Percentiles rank a stretch among this genome's conserved stretches.
These are phyloP conservation scores for Cyclargus thomasi DNA, from an alignment of 1,140 invertebrate species.

Conservation along the genomic window DNA sequence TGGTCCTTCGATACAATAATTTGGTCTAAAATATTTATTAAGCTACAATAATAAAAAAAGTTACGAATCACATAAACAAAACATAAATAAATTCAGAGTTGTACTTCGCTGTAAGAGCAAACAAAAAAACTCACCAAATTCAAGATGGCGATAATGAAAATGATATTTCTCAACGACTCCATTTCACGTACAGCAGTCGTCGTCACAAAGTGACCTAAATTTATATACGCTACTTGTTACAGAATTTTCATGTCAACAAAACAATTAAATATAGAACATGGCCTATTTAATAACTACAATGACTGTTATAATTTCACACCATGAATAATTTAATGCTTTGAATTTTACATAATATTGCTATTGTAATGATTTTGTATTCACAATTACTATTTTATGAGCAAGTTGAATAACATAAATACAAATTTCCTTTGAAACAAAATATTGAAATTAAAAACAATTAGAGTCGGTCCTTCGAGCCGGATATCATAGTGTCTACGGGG, in stretches of 20 bases:
- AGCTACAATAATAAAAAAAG: too few relatives aligned
- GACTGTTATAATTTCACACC: background rate
- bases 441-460: background rate
- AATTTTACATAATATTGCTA: background rate
- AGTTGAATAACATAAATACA: too few relatives aligned
- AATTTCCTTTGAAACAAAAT: background rate
- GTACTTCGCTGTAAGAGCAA: background rate
- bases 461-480: background rate
- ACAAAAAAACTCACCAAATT: constrained; percentile 5
- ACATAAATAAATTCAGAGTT: too few relatives aligned
- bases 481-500: background rate
- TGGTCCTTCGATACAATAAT: background rate
- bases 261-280: constrained; percentile 13
- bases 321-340: background rate
- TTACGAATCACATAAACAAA: too few relatives aligned
- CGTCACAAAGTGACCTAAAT: background rate
- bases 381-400: too few relatives aligned
- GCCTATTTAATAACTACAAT: background rate
- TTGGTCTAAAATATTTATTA: background rate
- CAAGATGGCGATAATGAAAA: background rate
- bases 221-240: background rate
- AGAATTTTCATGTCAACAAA: background rate
- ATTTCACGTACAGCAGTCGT: background rate
- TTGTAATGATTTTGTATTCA: too few relatives aligned
- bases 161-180: background rate